Percentiles rank a stretch among this genome's conserved stretches.
These are phyloP conservation scores for Barnardius zonarius DNA, from an alignment of 2,113 vertebrate genomes.

Conservation along the genomic window DNA sequence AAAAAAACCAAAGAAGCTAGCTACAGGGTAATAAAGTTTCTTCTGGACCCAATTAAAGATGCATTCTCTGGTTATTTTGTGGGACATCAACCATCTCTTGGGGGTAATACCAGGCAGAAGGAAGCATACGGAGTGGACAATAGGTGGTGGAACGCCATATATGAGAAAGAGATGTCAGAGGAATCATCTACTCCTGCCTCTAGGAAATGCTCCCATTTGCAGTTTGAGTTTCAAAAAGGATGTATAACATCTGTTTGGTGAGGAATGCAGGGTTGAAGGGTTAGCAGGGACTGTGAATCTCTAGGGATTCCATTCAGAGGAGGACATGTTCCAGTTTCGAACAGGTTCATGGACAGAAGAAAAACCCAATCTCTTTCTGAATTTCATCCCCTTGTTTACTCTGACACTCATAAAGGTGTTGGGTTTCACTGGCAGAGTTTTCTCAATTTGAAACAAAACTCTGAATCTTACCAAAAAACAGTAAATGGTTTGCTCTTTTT, in stretches of 20 bases:
- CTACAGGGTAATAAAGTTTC: slow-evolving; percentile 78
- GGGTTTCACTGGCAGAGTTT: neutral
- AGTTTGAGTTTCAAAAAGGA: slow-evolving; percentile 44
- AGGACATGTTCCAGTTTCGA: neutral
- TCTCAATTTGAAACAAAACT: neutral
- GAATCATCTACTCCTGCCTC: slow-evolving; percentile 38
- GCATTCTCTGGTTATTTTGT: slow-evolving; percentile 21
- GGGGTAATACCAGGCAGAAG: slow-evolving; percentile 15
- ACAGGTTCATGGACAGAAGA: neutral
- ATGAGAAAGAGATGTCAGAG: neutral
- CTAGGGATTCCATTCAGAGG: neutral
- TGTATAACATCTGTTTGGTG: slow-evolving; percentile 43
- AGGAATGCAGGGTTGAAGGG: slow-evolving; percentile 15
- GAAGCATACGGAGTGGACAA: neutral
- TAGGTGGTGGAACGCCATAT: neutral
- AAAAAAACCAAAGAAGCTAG: slow-evolving; percentile 70
- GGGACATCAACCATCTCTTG: slow-evolving; percentile 6
- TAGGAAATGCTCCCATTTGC: slow-evolving; percentile 13
- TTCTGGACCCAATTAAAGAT: slow-evolving; percentile 74
- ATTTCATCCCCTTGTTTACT: neutral
- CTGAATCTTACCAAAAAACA: neutral
- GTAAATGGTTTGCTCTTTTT: neutral
- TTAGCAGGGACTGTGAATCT: slow-evolving; percentile 7
- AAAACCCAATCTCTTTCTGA: neutral
- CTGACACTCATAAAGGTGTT: neutral